These are phyloP conservation scores for Gnathonemus longibarbis DNA, from an alignment of 2,113 vertebrate genomes.

Conservation along the genomic window DNA sequence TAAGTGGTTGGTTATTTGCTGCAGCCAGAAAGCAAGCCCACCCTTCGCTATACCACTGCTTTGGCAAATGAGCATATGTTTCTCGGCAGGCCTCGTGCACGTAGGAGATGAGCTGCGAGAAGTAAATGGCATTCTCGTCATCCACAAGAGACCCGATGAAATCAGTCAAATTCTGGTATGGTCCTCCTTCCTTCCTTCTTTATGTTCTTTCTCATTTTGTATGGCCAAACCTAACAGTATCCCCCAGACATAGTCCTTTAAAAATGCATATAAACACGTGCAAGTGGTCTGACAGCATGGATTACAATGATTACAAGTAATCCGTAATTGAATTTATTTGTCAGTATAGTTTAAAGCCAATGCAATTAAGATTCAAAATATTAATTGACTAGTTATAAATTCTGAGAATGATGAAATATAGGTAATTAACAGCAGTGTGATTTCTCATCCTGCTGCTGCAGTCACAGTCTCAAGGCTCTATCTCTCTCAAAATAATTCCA, in stretches of 20 bases:
- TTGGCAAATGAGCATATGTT: slow-evolving; percentile 19
- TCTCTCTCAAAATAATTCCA: slow-evolving; percentile 90
- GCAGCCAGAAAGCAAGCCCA: background rate
- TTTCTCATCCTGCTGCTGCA: slow-evolving; percentile 40
- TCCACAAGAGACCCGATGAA: slow-evolving; percentile 85
- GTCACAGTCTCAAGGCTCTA: slow-evolving; percentile 91
- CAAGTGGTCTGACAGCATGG: background rate
- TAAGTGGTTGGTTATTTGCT: background rate
- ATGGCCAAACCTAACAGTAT: background rate
- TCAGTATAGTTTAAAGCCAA: background rate
- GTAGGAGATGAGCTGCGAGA: slow-evolving; percentile 90
- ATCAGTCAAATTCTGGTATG: slow-evolving; percentile 93
- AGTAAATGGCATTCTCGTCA: slow-evolving; percentile 82
- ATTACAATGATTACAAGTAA: background rate
- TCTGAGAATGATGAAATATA: background rate
- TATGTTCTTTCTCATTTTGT: background rate
- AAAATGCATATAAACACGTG: background rate
- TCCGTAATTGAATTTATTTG: background rate
- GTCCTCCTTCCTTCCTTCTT: background rate
- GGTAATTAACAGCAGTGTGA: background rate
- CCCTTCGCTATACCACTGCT: background rate
- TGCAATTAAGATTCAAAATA: background rate
- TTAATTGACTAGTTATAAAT: background rate
- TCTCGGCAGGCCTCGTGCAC: slow-evolving; percentile 78
- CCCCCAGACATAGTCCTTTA: background rate